Percentiles rank a stretch among this genome's conserved stretches.
Evolutionary conservation across 2,888 invertebrate species (phyloP).

Genomic region (Acanthococcus lagerstroemiae): DNA sequence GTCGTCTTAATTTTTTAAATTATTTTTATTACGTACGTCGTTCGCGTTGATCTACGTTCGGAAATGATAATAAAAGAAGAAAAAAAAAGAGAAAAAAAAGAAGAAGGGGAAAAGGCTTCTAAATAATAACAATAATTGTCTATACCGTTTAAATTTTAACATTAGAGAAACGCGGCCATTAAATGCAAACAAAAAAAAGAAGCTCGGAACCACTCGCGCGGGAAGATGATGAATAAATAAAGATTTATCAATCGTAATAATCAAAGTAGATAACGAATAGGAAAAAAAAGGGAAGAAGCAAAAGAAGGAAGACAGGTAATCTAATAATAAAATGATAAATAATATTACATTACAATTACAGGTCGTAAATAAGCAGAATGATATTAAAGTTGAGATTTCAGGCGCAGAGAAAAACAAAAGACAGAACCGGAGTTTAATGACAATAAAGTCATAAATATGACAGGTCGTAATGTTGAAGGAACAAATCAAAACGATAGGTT

Average conservation of each 20-base stretch:
- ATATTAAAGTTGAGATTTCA: constrained; percentile 27
- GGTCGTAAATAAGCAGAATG: constrained; percentile 25
- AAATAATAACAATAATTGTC: not conserved
- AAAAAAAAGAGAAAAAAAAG: not conserved
- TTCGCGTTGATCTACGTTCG: not conserved
- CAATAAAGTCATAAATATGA: constrained; percentile 27
- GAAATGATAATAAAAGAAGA: not conserved
- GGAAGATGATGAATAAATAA: constrained; percentile 21
- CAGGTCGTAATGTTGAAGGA: constrained; percentile 20
- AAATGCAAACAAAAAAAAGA: not conserved
- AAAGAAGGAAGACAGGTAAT: constrained; percentile 25
- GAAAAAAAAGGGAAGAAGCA: constrained; percentile 1
- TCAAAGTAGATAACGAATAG: constrained; percentile 21
- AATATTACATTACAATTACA: constrained; percentile 28
- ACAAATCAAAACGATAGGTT: constrained; percentile 28
- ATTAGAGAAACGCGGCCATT: not conserved
- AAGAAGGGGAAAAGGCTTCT: not conserved
- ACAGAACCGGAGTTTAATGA: constrained; percentile 19
- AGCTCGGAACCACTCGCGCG: not conserved
- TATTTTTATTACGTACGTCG: not conserved
- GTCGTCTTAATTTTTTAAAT: not conserved
- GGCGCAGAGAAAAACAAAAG: constrained; percentile 20
- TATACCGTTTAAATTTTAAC: not conserved
- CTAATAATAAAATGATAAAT: constrained; percentile 31
- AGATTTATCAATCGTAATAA: constrained; percentile 29